Percentiles rank a stretch among this genome's conserved stretches.
These are phyloP conservation scores for Tauraco hartlaubi DNA, from an alignment of 2,797 vertebrate species.

Conservation along the genomic window DNA sequence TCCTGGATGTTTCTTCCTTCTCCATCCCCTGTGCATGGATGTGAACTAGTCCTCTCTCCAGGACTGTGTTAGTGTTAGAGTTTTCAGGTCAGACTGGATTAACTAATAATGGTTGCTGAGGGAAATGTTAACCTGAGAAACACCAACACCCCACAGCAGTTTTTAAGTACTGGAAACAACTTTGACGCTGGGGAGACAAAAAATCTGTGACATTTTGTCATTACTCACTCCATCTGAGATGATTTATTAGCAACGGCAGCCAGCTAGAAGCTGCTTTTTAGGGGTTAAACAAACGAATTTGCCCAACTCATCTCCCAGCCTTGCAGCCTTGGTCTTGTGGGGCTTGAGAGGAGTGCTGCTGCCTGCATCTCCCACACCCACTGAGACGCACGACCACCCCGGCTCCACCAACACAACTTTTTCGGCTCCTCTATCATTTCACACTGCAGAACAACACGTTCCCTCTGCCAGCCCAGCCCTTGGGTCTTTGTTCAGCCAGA, in stretches of 20 bases:
- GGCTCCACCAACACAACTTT: not conserved
- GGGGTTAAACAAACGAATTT: not conserved
- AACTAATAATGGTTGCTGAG: not conserved
- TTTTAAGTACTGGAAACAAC: not conserved
- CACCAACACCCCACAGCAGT: not conserved
- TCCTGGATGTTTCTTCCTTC: not conserved
- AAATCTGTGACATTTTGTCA: not conserved
- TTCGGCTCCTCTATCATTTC: not conserved
- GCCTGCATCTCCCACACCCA: not conserved
- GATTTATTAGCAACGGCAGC: not conserved
- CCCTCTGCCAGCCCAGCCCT: constrained; percentile 19
- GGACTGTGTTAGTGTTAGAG: not conserved
- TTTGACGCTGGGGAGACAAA: not conserved
- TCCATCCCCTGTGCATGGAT: not conserved
- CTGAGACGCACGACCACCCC: not conserved
- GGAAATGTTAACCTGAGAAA: not conserved
- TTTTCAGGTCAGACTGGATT: not conserved
- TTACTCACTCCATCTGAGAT: not conserved
- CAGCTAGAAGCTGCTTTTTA: not conserved
- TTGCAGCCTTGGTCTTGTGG: not conserved
- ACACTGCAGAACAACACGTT: constrained; percentile 21
- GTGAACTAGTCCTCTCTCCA: not conserved
- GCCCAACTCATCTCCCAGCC: fast-evolving
- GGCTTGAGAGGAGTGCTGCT: not conserved
- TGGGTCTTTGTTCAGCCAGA: constrained; percentile 43